Percentiles rank a stretch among this genome's conserved stretches.
Evolutionary conservation across 1,140 invertebrate genomes (phyloP).

Genomic region (Saccostrea cuccullata): DNA sequence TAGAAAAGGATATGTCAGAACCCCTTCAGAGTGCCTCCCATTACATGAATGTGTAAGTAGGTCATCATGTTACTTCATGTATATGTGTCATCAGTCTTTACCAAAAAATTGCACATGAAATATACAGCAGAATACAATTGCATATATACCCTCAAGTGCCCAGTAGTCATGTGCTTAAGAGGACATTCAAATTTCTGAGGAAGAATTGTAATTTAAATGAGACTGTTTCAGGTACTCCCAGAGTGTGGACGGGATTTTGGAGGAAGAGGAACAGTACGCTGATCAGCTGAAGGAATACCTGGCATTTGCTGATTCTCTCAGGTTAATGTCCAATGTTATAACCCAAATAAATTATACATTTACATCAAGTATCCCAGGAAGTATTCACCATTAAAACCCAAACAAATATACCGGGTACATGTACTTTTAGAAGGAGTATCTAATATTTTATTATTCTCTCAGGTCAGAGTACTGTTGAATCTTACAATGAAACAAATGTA

Average conservation of each 20-base stretch:
- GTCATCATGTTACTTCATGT: not conserved
- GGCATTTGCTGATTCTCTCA: constrained; percentile 86
- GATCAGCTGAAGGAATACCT: constrained; percentile 92
- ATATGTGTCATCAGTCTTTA: too few species aligned
- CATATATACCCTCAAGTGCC: too few species aligned
- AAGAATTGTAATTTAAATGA: too few species aligned
- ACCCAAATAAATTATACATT: too few species aligned
- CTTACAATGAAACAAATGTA: too few species aligned
- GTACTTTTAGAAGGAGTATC: not conserved
- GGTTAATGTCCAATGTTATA: constrained; percentile 71
- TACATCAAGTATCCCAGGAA: not conserved
- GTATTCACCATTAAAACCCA: too few species aligned
- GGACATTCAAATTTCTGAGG: too few species aligned
- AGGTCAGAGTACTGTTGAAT: too few species aligned
- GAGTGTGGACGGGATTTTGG: constrained; percentile 86
- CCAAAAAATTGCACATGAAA: too few species aligned
- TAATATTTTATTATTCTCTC: not conserved
- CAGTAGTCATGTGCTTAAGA: too few species aligned
- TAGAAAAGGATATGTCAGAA: constrained; percentile 89
- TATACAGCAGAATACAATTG: too few species aligned
- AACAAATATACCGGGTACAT: too few species aligned
- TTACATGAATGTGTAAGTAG: constrained; percentile 85
- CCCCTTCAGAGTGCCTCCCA: constrained; percentile 85
- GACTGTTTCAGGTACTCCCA: constrained; percentile 81
- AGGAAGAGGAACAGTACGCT: constrained; percentile 90